A percentile compares a stretch with the other conserved stretches of the same genome.
Conservation (phyloP, 2,113 vertebrate genomes). For the Merops nubicus region DNA sequence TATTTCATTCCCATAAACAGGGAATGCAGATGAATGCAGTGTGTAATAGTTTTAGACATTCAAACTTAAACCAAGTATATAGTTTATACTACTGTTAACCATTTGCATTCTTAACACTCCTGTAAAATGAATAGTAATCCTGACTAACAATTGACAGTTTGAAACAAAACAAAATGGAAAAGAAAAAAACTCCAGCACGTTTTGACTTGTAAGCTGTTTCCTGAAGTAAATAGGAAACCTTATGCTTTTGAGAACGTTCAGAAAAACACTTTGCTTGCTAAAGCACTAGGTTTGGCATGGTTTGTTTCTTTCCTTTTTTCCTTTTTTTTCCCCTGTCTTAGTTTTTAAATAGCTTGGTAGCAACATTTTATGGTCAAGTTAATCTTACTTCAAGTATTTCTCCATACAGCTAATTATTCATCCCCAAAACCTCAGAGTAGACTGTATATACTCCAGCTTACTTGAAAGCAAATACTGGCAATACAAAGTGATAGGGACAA, state of each 20-base stretch:
- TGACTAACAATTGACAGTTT: slow-evolving; percentile 68
- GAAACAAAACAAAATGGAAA: neutral
- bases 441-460: neutral
- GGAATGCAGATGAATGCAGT: slow-evolving; percentile 79
- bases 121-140: slow-evolving; percentile 72
- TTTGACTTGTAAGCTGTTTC: slow-evolving; percentile 46
- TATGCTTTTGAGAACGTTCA: neutral
- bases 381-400: neutral
- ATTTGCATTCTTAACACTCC: slow-evolving; percentile 79
- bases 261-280: neutral
- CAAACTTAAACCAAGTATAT: slow-evolving; percentile 75
- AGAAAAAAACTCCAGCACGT: neutral
- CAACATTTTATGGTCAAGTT: neutral
- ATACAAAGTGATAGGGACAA: neutral
- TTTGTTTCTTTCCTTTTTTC: neutral
- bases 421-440: neutral
- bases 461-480: neutral
- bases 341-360: slow-evolving; percentile 15
- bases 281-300: neutral
- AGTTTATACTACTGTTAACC: slow-evolving; percentile 77
- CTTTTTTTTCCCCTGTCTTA: neutral
- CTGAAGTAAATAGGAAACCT: slow-evolving; percentile 53
- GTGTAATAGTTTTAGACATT: slow-evolving; percentile 79
- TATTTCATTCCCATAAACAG: slow-evolving; percentile 86
- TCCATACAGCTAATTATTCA: neutral